Evolutionary conservation across 2,797 vertebrate genomes (phyloP).

Genomic region (Schizothorax lantsangensis): DNA sequence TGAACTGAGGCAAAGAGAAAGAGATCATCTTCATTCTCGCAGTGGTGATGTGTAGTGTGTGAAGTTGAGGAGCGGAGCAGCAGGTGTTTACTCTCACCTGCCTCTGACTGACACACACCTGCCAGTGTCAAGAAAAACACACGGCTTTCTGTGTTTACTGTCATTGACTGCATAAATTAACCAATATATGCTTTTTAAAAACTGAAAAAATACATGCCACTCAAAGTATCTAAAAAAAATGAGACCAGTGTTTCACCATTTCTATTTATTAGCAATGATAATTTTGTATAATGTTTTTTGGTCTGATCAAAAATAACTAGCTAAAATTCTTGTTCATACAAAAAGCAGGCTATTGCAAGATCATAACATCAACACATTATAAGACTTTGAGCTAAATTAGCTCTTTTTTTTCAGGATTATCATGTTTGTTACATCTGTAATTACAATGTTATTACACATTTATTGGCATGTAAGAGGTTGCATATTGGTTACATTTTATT

Average conservation of each 20-base stretch:
- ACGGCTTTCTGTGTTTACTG: neutral
- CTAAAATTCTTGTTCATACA: neutral
- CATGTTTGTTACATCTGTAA: neutral
- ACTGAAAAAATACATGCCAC: neutral
- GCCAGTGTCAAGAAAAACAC: constrained; percentile 6
- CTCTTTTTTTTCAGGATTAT: neutral
- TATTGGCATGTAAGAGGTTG: neutral
- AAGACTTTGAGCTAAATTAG: neutral
- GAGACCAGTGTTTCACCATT: neutral
- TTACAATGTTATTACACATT: neutral
- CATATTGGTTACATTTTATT: neutral
- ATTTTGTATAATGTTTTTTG: neutral
- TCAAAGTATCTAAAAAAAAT: neutral
- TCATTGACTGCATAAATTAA: neutral
- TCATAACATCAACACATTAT: neutral
- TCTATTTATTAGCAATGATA: neutral
- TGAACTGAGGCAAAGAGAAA: neutral
- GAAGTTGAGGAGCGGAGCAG: neutral
- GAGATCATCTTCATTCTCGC: neutral
- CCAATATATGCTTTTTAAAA: neutral
- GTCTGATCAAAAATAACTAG: neutral
- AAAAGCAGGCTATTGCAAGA: neutral
- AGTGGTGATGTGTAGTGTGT: neutral
- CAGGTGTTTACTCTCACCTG: constrained; percentile 22
- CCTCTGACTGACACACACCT: neutral